phyloP scores from a whole-genome alignment of 2,113 vertebrate genomes.

The Notothenia coriiceps region DNA sequence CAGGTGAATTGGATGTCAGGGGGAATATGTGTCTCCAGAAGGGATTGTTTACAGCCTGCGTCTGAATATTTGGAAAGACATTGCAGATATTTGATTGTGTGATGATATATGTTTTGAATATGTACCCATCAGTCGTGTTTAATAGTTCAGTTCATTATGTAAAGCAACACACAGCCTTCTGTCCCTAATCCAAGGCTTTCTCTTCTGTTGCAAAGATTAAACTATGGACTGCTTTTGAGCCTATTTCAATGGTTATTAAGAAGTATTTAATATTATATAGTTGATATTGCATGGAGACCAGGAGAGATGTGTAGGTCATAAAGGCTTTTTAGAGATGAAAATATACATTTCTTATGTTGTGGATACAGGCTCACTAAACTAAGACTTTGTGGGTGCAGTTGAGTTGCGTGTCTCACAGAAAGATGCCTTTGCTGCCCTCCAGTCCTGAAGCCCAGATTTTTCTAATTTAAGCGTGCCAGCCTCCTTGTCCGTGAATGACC shows the following conservation, averaged over 20 bases:
- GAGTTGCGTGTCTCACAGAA: slow-evolving; percentile 22
- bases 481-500: slow-evolving; percentile 58
- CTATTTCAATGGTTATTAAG: background rate
- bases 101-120: slow-evolving; percentile 17
- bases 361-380: background rate
- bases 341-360: background rate
- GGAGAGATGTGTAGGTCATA: background rate
- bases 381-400: slow-evolving; percentile 8
- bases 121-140: slow-evolving; percentile 8
- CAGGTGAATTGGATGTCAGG: background rate
- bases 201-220: background rate
- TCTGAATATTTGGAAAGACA: background rate
- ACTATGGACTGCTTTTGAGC: background rate
- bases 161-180: slow-evolving; percentile 16
- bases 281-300: background rate
- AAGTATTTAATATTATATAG: background rate
- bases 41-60: background rate
- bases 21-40: slow-evolving; percentile 1
- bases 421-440: slow-evolving; percentile 34
- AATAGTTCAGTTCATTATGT: slow-evolving; percentile 20
- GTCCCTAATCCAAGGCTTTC: background rate
- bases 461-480: slow-evolving; percentile 28
- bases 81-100: background rate
- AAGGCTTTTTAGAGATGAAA: background rate
- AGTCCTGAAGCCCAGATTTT: slow-evolving; percentile 34